Base-by-base conservation (phyloP, 2,888 invertebrate species). In the Arrhopalites spinosus region DNA sequence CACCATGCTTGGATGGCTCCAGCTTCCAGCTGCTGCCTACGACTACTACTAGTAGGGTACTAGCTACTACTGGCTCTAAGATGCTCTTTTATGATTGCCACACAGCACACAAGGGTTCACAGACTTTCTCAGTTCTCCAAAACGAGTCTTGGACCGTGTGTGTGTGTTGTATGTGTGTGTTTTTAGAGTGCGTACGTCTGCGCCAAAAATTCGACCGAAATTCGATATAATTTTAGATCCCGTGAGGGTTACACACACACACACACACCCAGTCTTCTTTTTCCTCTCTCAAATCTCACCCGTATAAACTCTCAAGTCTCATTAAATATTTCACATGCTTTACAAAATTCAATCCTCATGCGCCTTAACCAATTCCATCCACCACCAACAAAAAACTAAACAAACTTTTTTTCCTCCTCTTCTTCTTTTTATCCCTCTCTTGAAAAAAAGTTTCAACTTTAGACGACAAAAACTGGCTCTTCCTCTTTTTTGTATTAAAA, bases 191-290 rank as follows among this genome's bases (percentile, higher is more conserved):
- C 25, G 59, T 36, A 59, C 50, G 59, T 59, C 25, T 59, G 59
- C 59, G 59, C 59, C 59, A 59, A 59, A 59, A 59, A 59, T 59
- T 59, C 59, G 59, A 59, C 59, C 59, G 59, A 59, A 20, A 59
- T 59, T 59, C 59, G 59, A 59, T 59, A 59, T 59, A 59, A 59
- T 59, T 59, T 59, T 59, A 25, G 59, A 59, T 59, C 59, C 59
- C 59, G 25, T 59, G 25, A 59, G 59, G 50, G 59, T 59, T 59
- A 59, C 59, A 59, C 59, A 36, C 36, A 36, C 59, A 25, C 59
- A 11, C 17, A 23, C 59, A 59, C 3, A 59, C 15, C 2, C 20
- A 50, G 8, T 17, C 30, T 30, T 3, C 63, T 63, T 63, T 30
- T 63, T 17, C 15, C 25, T n/a, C 30, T 30, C 63, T 30, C 11